phyloP scores from a whole-genome alignment of 2,888 invertebrate species.

The Microctonus brassicae region DNA sequence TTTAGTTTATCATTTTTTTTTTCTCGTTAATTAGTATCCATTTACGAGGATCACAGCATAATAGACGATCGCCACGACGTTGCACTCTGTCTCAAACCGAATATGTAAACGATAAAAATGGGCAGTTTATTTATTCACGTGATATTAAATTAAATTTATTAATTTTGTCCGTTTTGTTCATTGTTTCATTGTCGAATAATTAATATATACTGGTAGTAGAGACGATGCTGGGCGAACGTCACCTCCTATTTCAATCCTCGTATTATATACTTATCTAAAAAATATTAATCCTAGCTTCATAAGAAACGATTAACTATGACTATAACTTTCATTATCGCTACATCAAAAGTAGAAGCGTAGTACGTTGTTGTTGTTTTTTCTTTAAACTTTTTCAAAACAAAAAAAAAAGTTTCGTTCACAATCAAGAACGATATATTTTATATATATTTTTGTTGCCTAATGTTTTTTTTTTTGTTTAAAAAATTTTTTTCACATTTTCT shows the following conservation, averaged over 20 bases:
- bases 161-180: background rate
- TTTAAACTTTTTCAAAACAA: constrained; percentile 30
- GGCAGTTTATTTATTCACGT: constrained; percentile 19
- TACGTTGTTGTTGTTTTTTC: constrained; percentile 52
- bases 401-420: constrained; percentile 53
- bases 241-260: constrained; percentile 44
- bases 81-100: background rate
- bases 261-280: constrained; percentile 56
- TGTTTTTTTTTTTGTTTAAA: constrained; percentile 24
- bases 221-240: constrained; percentile 39
- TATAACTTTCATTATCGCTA: constrained; percentile 63
- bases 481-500: constrained; percentile 1
- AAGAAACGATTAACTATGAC: constrained; percentile 62
- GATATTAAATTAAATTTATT: constrained; percentile 35
- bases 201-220: constrained; percentile 37
- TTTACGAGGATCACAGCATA: constrained; percentile 12
- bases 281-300: constrained; percentile 59
- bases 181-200: constrained; percentile 19
- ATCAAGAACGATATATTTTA: constrained; percentile 46
- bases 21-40: constrained; percentile 31
- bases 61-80: background rate
- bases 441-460: constrained; percentile 29
- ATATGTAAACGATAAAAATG: background rate
- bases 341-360: constrained; percentile 66
- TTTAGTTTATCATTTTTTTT: constrained; percentile 32